These are phyloP conservation scores for Andrena flavipes DNA, from an alignment of 2,888 invertebrate species.

Conservation along the genomic window DNA sequence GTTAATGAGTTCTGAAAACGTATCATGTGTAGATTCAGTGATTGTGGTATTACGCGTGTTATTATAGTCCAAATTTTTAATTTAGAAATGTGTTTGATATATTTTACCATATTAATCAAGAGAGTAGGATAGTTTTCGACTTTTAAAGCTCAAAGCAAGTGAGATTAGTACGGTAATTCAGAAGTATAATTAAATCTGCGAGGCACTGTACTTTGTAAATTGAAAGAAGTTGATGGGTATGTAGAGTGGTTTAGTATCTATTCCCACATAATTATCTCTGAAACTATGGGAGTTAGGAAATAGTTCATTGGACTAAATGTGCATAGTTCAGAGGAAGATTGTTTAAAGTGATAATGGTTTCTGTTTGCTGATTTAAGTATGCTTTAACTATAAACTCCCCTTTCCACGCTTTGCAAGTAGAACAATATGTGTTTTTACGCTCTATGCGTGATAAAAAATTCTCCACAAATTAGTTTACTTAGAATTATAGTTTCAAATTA, in stretches of 20 bases:
- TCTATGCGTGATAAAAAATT: too few relatives aligned
- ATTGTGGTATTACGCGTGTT: neutral
- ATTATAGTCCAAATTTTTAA: neutral
- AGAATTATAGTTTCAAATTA: too few relatives aligned
- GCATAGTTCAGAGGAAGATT: neutral
- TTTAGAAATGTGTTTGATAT: neutral
- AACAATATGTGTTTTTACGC: too few relatives aligned
- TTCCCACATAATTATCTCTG: neutral
- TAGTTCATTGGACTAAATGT: neutral
- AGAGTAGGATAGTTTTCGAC: neutral
- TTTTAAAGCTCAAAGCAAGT: too few relatives aligned
- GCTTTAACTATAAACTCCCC: too few relatives aligned
- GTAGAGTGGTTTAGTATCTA: neutral
- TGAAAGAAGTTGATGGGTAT: neutral
- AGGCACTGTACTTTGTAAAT: slow-evolving; percentile 12
- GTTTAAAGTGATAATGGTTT: neutral
- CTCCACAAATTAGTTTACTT: too few relatives aligned
- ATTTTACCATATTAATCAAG: neutral
- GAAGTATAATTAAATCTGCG: neutral
- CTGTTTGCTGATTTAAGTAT: neutral
- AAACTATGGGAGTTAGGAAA: neutral
- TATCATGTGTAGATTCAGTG: neutral
- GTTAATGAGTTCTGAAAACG: neutral
- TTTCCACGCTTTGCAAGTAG: too few relatives aligned
- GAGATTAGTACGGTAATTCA: neutral